Conservation (phyloP, 2,888 invertebrate species). For the Clanis bilineata region DNA sequence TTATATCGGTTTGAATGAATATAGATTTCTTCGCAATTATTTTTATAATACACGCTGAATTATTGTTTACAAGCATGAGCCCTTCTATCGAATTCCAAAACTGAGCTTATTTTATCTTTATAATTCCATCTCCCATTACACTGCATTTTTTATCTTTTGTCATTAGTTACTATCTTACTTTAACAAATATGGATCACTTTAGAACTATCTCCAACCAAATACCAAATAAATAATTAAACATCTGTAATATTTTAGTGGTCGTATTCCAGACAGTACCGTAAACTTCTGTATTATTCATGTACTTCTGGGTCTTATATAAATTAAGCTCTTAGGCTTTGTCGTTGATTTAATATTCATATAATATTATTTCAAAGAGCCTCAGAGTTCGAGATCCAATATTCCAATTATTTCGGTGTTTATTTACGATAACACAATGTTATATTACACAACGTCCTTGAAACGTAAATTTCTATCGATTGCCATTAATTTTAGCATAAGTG, state of each 20-base stretch:
- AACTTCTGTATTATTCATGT: slow-evolving; percentile 60
- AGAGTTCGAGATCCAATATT: not conserved
- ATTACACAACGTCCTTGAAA: not conserved
- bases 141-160: not conserved
- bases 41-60: too few species aligned
- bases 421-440: not conserved
- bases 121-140: too few species aligned
- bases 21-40: too few species aligned
- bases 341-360: slow-evolving; percentile 51
- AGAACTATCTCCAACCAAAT: slow-evolving; percentile 8
- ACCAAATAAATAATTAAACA: slow-evolving; percentile 39
- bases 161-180: not conserved
- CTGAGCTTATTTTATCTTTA: too few species aligned
- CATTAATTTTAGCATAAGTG: not conserved
- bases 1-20: too few species aligned
- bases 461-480: not conserved
- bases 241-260: slow-evolving; percentile 34
- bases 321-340: slow-evolving; percentile 50
- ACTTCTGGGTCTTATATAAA: slow-evolving; percentile 56
- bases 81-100: too few species aligned
- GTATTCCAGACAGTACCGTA: slow-evolving; percentile 38
- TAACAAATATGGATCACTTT: not conserved
- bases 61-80: too few species aligned
- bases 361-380: slow-evolving; percentile 37
- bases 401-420: not conserved